Base-by-base conservation (phyloP, 1,140 invertebrate genomes). In the Zaprionus gabonicus region DNA sequence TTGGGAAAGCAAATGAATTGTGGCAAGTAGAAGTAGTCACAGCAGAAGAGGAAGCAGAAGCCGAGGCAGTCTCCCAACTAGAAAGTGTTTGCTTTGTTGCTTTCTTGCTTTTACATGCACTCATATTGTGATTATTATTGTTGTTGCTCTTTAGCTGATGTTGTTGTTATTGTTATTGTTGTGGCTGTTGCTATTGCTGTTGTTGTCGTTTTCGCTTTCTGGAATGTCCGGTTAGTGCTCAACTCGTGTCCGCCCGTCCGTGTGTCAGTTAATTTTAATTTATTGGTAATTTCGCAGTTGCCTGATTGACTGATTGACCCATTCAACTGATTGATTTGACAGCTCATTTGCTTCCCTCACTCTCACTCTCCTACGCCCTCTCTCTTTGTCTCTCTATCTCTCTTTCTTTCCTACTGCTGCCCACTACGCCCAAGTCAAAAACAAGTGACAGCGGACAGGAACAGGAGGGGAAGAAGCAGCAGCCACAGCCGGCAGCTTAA, bases 201-300 rank as follows among this genome's bases (percentile, higher is more conserved):
- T 72, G 63, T 74, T 72, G 64, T 36, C 38, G 53, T 44, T 80
- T 71, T 68, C 78, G 81, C 58, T 82, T 72, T 77, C 65, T 71
- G 38, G 12, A 27, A 49, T 66, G 57, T 73, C 56, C 57, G 66
- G 57, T 60, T 60, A 31, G 25, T 38, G 36, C 4, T 38, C 36
- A 15, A n/a, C 41, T 46, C 23, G 1, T 17, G 46, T 46, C 23
- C 41, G 23, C 41, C 36, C 7, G 15, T 36, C n/a, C 25, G 25
- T 62, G 67, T 69, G 66, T 69, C 41, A 25, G 63, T 68, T 72
- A 58, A 56, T 76, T 65, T 56, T 76, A 46, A 72, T 72, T 72
- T 72, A 76, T 76, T 72, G 73, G 27, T n/a, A 56, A 59, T 71
- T 44, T 71, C 9, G 51, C 59, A 64, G 57, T 60, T 74, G 58